A percentile compares a stretch with the other conserved stretches of the same genome.
Conservation (phyloP, 2,888 invertebrate genomes). For the Ennomos quercinarius region DNA sequence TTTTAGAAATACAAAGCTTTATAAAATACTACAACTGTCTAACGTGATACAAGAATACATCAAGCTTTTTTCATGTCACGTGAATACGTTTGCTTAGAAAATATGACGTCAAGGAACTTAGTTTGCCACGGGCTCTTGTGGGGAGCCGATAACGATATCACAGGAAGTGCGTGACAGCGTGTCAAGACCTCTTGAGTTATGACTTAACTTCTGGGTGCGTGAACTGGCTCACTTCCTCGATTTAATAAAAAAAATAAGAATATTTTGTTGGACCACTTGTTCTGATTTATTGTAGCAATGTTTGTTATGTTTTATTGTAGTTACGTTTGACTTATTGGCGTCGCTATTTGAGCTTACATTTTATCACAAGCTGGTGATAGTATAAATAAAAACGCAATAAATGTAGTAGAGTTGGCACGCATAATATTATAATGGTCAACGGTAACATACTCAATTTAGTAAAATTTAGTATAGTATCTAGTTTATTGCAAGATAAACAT, state of each 20-base stretch:
- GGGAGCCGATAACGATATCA: slow-evolving; percentile 28
- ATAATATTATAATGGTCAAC: too few relatives aligned
- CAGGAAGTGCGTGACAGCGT: slow-evolving; percentile 28
- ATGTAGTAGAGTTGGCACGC: too few relatives aligned
- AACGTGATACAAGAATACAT: too few relatives aligned
- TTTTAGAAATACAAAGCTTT: too few relatives aligned
- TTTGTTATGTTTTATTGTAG: slow-evolving; percentile 17
- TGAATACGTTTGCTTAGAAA: slow-evolving; percentile 16
- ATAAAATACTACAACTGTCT: too few relatives aligned
- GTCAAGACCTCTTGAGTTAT: slow-evolving; percentile 32
- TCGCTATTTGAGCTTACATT: too few relatives aligned
- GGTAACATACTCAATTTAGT: too few relatives aligned
- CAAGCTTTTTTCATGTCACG: not conserved
- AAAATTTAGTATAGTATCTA: too few relatives aligned
- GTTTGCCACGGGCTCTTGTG: slow-evolving; percentile 24
- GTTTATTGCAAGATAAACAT: too few relatives aligned
- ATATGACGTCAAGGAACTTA: slow-evolving; percentile 9
- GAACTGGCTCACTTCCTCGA: slow-evolving; percentile 13
- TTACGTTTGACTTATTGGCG: slow-evolving; percentile 5
- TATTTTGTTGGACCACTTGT: slow-evolving; percentile 6
- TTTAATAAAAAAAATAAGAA: slow-evolving; percentile 18
- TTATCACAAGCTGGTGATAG: too few relatives aligned
- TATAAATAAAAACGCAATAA: too few relatives aligned
- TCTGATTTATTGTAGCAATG: slow-evolving; percentile 2
- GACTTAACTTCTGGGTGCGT: slow-evolving; percentile 24